Evolutionary conservation across 2,888 invertebrate species (phyloP).

Genomic region (Platycnemis pennipes): DNA sequence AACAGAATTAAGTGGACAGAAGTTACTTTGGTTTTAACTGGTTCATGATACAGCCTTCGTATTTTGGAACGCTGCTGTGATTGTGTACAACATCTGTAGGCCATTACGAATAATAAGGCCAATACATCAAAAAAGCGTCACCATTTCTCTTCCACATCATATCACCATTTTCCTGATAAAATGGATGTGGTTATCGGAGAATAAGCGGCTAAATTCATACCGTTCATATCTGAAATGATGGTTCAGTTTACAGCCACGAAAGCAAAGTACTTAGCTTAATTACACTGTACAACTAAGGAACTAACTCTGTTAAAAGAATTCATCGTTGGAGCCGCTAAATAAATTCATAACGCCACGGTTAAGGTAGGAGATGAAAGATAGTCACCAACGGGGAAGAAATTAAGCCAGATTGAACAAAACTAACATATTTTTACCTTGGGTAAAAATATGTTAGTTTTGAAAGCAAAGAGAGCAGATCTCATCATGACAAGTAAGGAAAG

Average conservation of each 20-base stretch:
- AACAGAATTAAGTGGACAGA: too few relatives aligned
- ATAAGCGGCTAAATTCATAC: not conserved
- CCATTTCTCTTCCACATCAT: too few relatives aligned
- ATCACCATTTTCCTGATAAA: too few relatives aligned
- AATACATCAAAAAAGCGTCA: too few relatives aligned
- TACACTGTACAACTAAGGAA: not conserved
- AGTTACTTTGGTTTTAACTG: too few relatives aligned
- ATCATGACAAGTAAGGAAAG: not conserved
- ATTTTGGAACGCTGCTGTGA: too few relatives aligned
- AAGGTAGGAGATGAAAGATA: not conserved
- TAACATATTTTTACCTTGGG: too few relatives aligned
- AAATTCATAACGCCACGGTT: not conserved
- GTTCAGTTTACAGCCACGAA: not conserved
- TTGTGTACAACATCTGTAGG: too few relatives aligned
- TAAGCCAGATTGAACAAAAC: conserved; percentile 23
- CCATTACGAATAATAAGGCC: too few relatives aligned
- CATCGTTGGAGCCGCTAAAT: not conserved
- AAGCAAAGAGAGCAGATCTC: not conserved
- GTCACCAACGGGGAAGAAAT: not conserved
- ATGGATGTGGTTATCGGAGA: too few relatives aligned
- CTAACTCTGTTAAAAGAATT: not conserved
- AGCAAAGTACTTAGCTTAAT: not conserved
- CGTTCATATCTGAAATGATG: not conserved
- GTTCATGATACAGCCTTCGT: too few relatives aligned
- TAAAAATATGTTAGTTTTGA: not conserved